Base-by-base conservation (phyloP, 2,797 vertebrate genomes). In the Spizella passerina region DNA sequence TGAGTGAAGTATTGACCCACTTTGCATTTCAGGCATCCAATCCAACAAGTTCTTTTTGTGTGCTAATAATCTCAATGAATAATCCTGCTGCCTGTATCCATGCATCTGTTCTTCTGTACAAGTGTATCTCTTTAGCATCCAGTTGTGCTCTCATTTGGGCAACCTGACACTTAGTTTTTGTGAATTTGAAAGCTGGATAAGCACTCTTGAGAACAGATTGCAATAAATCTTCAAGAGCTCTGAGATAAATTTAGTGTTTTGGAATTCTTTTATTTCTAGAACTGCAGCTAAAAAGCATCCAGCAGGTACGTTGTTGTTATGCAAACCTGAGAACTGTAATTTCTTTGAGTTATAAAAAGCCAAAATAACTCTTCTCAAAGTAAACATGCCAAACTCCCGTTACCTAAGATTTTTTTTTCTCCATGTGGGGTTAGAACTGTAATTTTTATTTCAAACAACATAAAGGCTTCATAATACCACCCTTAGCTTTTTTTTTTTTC, bases 1-100 rank as follows among this genome's bases (percentile, higher is more conserved):
- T 95, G 93, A 94, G 73, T 86, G 95, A 95, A 96, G 93, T 94
- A 72, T 70, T 96, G 95, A 95, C 94, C 94, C 93, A 96, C 77
- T 96, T 95, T 86, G 70, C 38, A 2, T 91, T 93, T 91, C 80
- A 69, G 43, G 66, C 80, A 86, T 84, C 82, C 52, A 89, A 90
- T 91, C 89, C 65, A 87, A 78, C 47, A 64, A 76, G 52, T 82
- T 83, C 55, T 78, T 92, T 86, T 86, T 73, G 52, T 60, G 61
- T 82, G 55, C 73, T 95, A 79, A 91, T 96, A 88, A 83, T 90
- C 50, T 94, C 53, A 94, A 46, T 93, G 94, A 91, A 90, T 88
- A 78, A 90, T 72, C 38, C 59, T 91, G n/a, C 46, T 86, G 59
- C 36, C 70, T 90, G 23, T 46, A 50, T 88, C 69, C 44, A 17